Evolutionary conservation across 2,888 invertebrate species (phyloP).

Genomic region (Lithophane ornitopus): DNA sequence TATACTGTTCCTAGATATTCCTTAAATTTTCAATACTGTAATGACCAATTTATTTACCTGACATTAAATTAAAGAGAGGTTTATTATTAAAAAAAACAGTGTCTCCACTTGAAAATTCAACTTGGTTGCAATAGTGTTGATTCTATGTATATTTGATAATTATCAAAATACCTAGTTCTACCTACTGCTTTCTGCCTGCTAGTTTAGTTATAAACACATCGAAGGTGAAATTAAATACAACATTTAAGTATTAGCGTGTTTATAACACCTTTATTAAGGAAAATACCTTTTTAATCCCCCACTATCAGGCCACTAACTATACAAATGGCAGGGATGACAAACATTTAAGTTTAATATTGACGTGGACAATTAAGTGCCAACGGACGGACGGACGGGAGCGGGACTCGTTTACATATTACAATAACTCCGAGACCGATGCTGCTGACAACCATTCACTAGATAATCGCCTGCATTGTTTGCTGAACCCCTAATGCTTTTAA

Average conservation of each 20-base stretch:
- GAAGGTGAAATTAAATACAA: conserved; percentile 4
- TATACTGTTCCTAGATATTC: conserved; percentile 3
- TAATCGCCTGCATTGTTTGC: conserved; percentile 85
- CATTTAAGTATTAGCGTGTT: conserved; percentile 3
- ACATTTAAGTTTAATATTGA: conserved; percentile 75
- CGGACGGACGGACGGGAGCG: conserved; percentile 66
- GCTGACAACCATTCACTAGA: conserved; percentile 85
- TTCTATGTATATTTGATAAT: not conserved
- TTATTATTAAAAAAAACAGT: not conserved
- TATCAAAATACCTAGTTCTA: not conserved
- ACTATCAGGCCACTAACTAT: conserved; percentile 38
- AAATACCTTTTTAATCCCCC: conserved; percentile 36
- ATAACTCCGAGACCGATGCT: conserved; percentile 79
- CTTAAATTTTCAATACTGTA: conserved; percentile 1
- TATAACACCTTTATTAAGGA: conserved; percentile 9
- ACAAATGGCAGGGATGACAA: conserved; percentile 54
- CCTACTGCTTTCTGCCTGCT: not conserved
- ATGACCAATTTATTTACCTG: not conserved
- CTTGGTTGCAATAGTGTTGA: not conserved
- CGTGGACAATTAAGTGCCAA: conserved; percentile 77
- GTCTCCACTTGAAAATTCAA: not conserved
- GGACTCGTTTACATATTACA: conserved; percentile 83
- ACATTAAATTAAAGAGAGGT: too few relatives aligned
- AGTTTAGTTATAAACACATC: not conserved
- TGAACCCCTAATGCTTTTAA: conserved; percentile 84